Conservation (phyloP, 35 echinoderm and acorn worm species). For the Heliocidaris tuberculata region DNA sequence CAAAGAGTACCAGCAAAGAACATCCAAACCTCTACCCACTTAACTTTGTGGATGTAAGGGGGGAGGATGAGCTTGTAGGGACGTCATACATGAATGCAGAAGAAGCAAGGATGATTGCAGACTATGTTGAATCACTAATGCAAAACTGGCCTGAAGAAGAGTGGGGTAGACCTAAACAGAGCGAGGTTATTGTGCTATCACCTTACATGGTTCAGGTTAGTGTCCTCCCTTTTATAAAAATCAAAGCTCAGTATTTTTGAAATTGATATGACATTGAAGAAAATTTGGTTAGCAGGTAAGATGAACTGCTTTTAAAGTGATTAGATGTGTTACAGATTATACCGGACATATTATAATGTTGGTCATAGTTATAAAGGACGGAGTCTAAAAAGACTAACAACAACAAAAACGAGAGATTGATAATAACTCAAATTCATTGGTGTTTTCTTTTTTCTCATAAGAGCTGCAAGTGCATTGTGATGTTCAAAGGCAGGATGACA, state of each 20-base stretch:
- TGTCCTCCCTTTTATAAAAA: background rate
- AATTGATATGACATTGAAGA: background rate
- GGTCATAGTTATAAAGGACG: no score
- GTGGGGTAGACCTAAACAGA: slow-evolving; percentile 63
- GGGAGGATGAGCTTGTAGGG: slow-evolving; percentile 67
- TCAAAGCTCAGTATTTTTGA: background rate
- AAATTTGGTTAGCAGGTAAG: background rate
- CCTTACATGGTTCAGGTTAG: slow-evolving; percentile 78
- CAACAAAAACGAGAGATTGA: no score
- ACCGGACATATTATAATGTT: no score
- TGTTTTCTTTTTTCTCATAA: no score
- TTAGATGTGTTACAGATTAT: no score
- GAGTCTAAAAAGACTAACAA: no score
- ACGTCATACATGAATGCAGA: slow-evolving; percentile 75
- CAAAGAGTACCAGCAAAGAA: slow-evolving; percentile 38
- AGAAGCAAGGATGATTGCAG: slow-evolving; percentile 73
- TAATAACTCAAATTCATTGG: no score
- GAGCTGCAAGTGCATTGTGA: no score
- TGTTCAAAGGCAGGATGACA: no score
- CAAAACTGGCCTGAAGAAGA: slow-evolving; percentile 67
- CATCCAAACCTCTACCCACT: slow-evolving; percentile 75
- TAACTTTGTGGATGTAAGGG: slow-evolving; percentile 67
- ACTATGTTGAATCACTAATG: slow-evolving; percentile 54
- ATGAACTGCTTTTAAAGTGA: background rate
- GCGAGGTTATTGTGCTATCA: slow-evolving; percentile 71